A percentile compares a stretch with the other conserved stretches of the same genome.
These are phyloP conservation scores for Xerus inauris DNA, from an alignment of 2,113 vertebrate genomes.

Conservation along the genomic window DNA sequence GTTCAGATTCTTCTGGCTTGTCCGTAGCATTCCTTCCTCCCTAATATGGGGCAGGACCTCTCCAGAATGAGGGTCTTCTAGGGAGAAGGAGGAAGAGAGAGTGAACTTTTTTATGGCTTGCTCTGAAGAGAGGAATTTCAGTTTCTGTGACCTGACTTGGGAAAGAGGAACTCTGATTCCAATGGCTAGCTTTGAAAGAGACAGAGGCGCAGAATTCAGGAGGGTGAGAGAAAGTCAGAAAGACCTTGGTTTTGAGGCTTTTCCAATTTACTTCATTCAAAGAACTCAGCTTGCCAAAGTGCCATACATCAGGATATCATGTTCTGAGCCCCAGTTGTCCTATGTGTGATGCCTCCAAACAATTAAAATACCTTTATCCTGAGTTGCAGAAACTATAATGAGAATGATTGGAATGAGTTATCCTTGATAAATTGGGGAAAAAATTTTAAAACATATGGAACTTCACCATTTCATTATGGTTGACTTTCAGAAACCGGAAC, in stretches of 20 bases:
- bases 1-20: not conserved
- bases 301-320: too few species aligned
- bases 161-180: not conserved
- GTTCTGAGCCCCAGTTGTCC: too few species aligned
- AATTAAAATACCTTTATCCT: slow-evolving; percentile 15
- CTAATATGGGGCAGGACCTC: not conserved
- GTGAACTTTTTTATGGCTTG: not conserved
- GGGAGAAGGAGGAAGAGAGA: not conserved
- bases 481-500: slow-evolving; percentile 10
- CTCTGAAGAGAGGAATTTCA: not conserved
- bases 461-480: not conserved
- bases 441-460: too few species aligned
- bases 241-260: not conserved
- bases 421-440: not conserved
- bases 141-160: not conserved
- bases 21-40: not conserved
- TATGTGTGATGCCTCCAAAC: not conserved
- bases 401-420: not conserved
- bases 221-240: not conserved
- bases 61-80: not conserved
- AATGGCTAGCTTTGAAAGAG: not conserved
- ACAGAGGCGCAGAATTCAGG: not conserved
- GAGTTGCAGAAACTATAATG: not conserved
- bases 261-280: not conserved
- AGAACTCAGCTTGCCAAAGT: not conserved